Conservation (phyloP, 2,888 invertebrate genomes). For the Magallana nippona region DNA sequence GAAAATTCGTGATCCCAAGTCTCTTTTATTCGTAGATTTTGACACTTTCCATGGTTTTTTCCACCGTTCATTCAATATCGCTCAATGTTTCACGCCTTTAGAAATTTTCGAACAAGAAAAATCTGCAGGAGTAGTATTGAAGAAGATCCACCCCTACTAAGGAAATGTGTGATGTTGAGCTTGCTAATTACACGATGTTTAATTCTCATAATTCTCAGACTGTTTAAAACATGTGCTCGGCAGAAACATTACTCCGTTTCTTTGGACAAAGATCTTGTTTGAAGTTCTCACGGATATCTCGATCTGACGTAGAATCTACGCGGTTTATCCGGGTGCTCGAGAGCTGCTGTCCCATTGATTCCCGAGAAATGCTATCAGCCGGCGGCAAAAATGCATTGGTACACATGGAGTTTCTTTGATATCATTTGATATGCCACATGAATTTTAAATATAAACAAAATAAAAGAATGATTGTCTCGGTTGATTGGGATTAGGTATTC, state of each 20-base stretch:
- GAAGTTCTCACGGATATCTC: slow-evolving; percentile 9
- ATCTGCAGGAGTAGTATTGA: neutral
- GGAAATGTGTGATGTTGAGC: neutral
- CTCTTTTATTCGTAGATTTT: slow-evolving; percentile 1
- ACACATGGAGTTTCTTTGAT: slow-evolving; percentile 31
- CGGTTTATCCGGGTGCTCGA: slow-evolving; percentile 20
- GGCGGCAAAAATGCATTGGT: slow-evolving; percentile 6
- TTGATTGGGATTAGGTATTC: slow-evolving; percentile 30
- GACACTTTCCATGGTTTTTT: slow-evolving; percentile 1
- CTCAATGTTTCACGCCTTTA: neutral
- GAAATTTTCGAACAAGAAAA: neutral
- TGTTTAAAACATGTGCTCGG: neutral
- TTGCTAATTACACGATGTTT: neutral
- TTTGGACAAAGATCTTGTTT: slow-evolving; percentile 25
- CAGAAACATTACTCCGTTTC: neutral
- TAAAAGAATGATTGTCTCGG: slow-evolving; percentile 21
- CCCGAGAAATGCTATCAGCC: slow-evolving; percentile 20
- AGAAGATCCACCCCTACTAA: neutral
- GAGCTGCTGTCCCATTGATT: slow-evolving; percentile 24
- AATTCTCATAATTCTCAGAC: neutral
- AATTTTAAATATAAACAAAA: slow-evolving; percentile 19
- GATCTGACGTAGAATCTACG: slow-evolving; percentile 28
- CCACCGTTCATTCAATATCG: neutral
- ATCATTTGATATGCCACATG: slow-evolving; percentile 30
- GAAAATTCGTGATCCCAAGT: neutral